Base-by-base conservation (phyloP, 2,113 vertebrate genomes). In the Erythrocercus mccallii region DNA sequence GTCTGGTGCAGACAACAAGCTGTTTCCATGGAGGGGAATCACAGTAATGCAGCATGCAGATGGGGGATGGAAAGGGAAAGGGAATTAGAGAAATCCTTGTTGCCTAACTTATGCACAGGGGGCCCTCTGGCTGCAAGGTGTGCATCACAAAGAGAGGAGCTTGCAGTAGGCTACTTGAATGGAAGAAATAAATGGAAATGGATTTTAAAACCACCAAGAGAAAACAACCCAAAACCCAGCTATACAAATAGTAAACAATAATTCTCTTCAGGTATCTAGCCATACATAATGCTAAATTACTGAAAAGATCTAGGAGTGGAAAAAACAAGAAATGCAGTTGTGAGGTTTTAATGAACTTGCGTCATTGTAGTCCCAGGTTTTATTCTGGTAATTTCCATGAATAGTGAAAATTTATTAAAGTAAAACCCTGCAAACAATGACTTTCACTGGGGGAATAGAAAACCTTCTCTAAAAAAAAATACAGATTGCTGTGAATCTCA, bases 71-170 rank as follows among this genome's bases (percentile, higher is more conserved):
- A 65, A 38, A 74, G 35, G 9, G 19, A 93, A 84, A 31, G 25
- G 14, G 44, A 74, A 70, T 38, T 35, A 47, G 33, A 88, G 53
- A 83, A 77, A 51, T 64, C 38, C 31, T 76, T 88, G 9, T 44
- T 74, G 90, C 40, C 51, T 92, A 74, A 73, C 1, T 88, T 25
- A 24, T 48, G 85, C 56, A 9, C 72, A 92, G 91, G 66, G 89
- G 24, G 94, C 92, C 81, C 90, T 88, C 93, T 95, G 96, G 88
- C 91, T 96, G 90, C 60, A n/a, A 90, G 84, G 81, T 69, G 21
- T 72, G 61, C 50, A 62, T 31, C 66, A 56, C 33, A 50, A 19
- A 47, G 60, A 50, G 11, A 42, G 15, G 38, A 60, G 17, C 8
- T 70, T 22, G 17, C 10, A 57, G 18, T 1, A 50, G 45, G 7